Percentiles rank a stretch among this genome's conserved stretches.
phyloP scores from a whole-genome alignment of 2,797 vertebrate species.

The Lagocephalus sceleratus region DNA sequence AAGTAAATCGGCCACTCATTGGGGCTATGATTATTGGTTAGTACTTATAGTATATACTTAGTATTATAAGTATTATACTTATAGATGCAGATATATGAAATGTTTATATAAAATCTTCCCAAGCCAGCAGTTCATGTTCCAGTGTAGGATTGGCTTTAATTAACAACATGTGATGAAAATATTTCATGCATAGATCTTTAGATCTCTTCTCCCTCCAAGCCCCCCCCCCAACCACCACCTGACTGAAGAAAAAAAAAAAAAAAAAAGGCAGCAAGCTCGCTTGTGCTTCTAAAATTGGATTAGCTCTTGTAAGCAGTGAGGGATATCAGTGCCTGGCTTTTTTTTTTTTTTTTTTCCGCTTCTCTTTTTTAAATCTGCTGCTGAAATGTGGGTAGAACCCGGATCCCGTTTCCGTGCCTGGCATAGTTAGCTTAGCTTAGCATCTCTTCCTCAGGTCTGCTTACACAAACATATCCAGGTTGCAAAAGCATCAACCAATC shows the following conservation, averaged over 20 bases:
- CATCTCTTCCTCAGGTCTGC: conserved; percentile 57
- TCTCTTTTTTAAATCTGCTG: conserved; percentile 69
- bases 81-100: too few relatives aligned
- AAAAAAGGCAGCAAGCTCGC: conserved; percentile 37
- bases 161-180: too few relatives aligned
- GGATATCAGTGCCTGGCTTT: conserved; percentile 65
- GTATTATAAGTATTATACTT: too few relatives aligned
- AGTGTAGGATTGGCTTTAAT: too few relatives aligned
- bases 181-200: background rate
- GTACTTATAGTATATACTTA: too few relatives aligned
- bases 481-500: conserved; percentile 46
- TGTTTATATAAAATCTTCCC: too few relatives aligned
- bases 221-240: conserved; percentile 52
- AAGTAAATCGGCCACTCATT: too few relatives aligned
- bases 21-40: too few relatives aligned
- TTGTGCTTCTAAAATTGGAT: conserved; percentile 76
- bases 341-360: conserved; percentile 23
- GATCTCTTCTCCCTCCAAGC: conserved; percentile 6
- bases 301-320: conserved; percentile 71
- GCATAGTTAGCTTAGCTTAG: conserved; percentile 66
- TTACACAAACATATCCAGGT: conserved; percentile 47
- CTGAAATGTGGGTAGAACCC: conserved; percentile 70
- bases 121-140: too few relatives aligned
- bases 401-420: conserved; percentile 70
- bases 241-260: conserved; percentile 35